phyloP scores from a whole-genome alignment of 2,113 vertebrate genomes.

The Tauraco erythrolophus region DNA sequence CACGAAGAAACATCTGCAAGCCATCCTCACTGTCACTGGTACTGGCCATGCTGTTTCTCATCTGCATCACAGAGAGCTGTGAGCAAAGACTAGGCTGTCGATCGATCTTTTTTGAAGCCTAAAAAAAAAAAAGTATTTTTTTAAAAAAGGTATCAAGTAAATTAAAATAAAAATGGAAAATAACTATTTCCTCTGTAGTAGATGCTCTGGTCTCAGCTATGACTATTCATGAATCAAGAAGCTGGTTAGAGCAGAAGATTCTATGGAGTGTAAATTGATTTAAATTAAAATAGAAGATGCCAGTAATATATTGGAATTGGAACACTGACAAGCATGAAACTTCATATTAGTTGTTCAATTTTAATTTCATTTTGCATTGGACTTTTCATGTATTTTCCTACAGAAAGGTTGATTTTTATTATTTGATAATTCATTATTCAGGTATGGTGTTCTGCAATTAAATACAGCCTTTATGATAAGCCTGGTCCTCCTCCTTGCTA shows the following conservation, averaged over 20 bases:
- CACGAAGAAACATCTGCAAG: constrained; percentile 92
- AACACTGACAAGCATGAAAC: neutral
- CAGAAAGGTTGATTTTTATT: neutral
- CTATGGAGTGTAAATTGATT: neutral
- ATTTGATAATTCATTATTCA: neutral
- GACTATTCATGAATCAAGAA: neutral
- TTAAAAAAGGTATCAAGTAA: neutral
- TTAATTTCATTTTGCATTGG: neutral
- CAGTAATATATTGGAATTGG: neutral
- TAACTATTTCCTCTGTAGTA: neutral
- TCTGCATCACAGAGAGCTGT: constrained; percentile 95
- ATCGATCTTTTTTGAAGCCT: constrained; percentile 92
- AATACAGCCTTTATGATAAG: neutral
- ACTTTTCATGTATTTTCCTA: neutral
- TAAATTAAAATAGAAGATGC: neutral
- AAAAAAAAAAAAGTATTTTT: neutral
- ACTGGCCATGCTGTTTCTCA: constrained; percentile 97
- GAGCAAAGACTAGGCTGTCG: constrained; percentile 92
- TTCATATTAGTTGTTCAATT: neutral
- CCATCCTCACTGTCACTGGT: constrained; percentile 93
- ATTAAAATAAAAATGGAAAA: neutral
- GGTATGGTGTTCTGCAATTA: neutral
- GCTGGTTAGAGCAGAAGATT: neutral
- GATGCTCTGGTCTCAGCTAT: neutral
- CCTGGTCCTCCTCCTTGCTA: neutral